Base-by-base conservation (phyloP, 2,113 vertebrate species). In the Anarrhichthys ocellatus region DNA sequence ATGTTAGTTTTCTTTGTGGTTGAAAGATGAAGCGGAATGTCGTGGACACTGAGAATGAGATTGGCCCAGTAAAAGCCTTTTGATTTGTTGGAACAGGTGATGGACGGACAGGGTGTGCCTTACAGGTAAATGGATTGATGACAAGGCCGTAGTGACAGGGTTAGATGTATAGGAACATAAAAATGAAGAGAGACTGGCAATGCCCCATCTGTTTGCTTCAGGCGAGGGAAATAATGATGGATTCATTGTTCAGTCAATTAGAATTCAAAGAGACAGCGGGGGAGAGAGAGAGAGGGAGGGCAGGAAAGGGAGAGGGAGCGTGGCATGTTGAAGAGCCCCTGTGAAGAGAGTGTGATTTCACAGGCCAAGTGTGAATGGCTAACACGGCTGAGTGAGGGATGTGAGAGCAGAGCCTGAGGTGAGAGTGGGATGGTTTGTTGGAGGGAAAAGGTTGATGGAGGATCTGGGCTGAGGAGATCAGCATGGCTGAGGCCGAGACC, bases 331-430 rank as follows among this genome's bases (percentile, higher is more conserved):
- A 63, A 65, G 85, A 83, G 81, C 83, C 79, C 83, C 91, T 76
- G 88, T 90, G 89, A 93, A 87, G 88, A 85, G 85, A 88, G 91
- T 87, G 93, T 71, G 89, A 94, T 85, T 94, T 94, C 91, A 91
- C 92, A 91, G 87, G 83, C 82, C 74, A 87, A 88, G 93, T 94
- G 93, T 90, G 89, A 94, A 93, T 92, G 88, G 92, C 75, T 91
- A 90, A 91, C 92, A 91, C 69, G 32, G 70, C 69, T 87, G 89
- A 91, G 72, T n/a, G 81, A 85, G 58, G 69, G 88, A 89, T 73
- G 90, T 88, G 93, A 88, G 87, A 88, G 88, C 79, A 87, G 74
- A 76, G 68, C 87, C 78, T 2, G 80, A 86, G 86, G 88, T 88
- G 90, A 90, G 65, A 84, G 74, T 73, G 80, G 62, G 56, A 56